A percentile compares a stretch with the other conserved stretches of the same genome.
These are phyloP conservation scores for Drepana falcataria DNA, from an alignment of 2,888 invertebrate species.

Conservation along the genomic window DNA sequence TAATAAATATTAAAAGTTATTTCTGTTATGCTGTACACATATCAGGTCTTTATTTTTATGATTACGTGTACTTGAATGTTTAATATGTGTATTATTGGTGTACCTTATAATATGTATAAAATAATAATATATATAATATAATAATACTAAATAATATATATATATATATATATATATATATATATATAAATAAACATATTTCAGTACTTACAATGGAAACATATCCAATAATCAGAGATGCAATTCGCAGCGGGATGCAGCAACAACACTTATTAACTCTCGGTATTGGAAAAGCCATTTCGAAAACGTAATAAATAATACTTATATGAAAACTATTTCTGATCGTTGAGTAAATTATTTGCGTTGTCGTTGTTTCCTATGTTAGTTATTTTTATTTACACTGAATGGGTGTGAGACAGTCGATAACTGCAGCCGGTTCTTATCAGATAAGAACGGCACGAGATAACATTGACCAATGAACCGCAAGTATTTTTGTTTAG, in stretches of 20 bases:
- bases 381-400: not conserved
- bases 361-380: not conserved
- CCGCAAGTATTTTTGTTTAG: not conserved
- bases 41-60: no score
- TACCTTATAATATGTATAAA: no score
- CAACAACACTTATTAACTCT: slow-evolving; percentile 50
- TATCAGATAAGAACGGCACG: slow-evolving; percentile 25
- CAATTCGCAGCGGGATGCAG: slow-evolving; percentile 51
- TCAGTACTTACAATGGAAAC: slow-evolving; percentile 52
- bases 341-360: no score
- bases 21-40: no score
- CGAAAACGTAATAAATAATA: not conserved
- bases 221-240: slow-evolving; percentile 60
- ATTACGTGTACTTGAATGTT: no score
- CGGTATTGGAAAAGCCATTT: slow-evolving; percentile 37
- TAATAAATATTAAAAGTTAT: no score
- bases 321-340: not conserved
- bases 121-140: no score
- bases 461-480: slow-evolving; percentile 26
- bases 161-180: not conserved
- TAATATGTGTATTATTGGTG: no score
- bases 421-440: slow-evolving; percentile 16
- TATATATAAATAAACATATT: not conserved
- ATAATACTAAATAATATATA: not conserved
- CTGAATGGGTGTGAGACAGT: slow-evolving; percentile 4